Percentiles rank a stretch among this genome's conserved stretches.
phyloP scores from a whole-genome alignment of 2,113 vertebrate species.

The Neofelis nebulosa region DNA sequence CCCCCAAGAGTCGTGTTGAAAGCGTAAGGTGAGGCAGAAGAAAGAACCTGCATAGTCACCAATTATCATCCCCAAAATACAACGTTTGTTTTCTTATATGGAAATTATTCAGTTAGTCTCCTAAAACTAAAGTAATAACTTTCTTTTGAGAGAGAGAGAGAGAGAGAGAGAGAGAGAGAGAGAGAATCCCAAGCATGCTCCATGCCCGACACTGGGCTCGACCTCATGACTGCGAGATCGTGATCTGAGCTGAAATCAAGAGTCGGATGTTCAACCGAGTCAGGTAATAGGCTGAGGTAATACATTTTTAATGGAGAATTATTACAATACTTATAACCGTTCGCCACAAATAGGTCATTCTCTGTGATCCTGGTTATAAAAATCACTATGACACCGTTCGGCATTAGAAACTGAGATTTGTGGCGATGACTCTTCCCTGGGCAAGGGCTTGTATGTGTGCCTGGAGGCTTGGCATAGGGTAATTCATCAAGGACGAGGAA shows the following conservation, averaged over 20 bases:
- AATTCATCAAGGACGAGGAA: background rate
- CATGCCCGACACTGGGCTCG: too few relatives aligned
- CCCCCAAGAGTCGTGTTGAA: background rate
- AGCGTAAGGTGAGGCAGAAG: background rate
- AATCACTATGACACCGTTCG: background rate
- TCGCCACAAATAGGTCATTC: constrained; percentile 22
- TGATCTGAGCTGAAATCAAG: too few relatives aligned
- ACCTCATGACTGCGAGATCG: too few relatives aligned
- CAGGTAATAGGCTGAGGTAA: background rate
- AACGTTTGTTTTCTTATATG: background rate
- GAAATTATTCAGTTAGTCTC: background rate
- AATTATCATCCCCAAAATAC: background rate
- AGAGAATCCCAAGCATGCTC: too few relatives aligned
- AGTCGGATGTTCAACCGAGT: background rate
- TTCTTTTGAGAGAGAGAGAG: too few relatives aligned
- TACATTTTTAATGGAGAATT: constrained; percentile 11
- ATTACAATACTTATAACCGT: background rate
- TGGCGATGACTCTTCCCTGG: background rate
- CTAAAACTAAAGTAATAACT: background rate
- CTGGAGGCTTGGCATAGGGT: too few relatives aligned
- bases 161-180: too few relatives aligned
- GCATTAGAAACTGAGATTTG: background rate
- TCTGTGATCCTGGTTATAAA: background rate
- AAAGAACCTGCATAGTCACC: background rate
- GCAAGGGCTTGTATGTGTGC: too few relatives aligned